Percentiles rank a stretch among this genome's conserved stretches.
Conservation (phyloP, 2,888 invertebrate species). For the Pharmacophagus antenor region DNA sequence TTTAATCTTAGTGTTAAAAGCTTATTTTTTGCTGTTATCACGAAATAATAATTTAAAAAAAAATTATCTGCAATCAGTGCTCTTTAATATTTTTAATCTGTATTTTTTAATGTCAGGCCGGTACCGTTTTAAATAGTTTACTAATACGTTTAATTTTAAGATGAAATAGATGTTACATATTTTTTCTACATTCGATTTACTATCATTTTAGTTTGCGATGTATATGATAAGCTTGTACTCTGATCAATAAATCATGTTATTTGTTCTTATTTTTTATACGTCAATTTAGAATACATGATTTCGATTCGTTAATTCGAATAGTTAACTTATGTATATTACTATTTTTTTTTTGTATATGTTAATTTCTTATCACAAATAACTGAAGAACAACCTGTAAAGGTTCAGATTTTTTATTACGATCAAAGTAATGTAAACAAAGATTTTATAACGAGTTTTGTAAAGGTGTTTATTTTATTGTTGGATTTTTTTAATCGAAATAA, state of each 20-base stretch:
- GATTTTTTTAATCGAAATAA: background rate
- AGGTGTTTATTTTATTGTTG: background rate
- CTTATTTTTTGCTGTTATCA: background rate
- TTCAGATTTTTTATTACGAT: background rate
- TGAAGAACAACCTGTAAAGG: background rate
- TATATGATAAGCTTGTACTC: conserved; percentile 11
- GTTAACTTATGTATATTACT: background rate
- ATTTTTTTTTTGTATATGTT: background rate
- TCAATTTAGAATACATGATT: conserved; percentile 1
- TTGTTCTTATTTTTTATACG: conserved; percentile 11
- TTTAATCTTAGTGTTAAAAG: background rate
- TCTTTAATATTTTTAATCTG: too few relatives aligned
- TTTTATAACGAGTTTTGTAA: too few relatives aligned
- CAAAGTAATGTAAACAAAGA: background rate
- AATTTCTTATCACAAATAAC: background rate
- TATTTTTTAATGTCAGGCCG: background rate
- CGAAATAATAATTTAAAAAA: background rate
- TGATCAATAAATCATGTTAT: background rate
- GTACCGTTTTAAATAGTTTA: background rate
- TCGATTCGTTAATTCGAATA: conserved; percentile 1
- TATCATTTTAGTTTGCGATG: background rate
- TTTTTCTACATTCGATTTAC: conserved; percentile 13
- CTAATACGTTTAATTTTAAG: conserved; percentile 13
- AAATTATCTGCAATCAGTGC: background rate
- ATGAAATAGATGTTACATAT: conserved; percentile 10